Evolutionary conservation across 1,140 invertebrate species (phyloP).

Genomic region (Nephotettix cincticeps): DNA sequence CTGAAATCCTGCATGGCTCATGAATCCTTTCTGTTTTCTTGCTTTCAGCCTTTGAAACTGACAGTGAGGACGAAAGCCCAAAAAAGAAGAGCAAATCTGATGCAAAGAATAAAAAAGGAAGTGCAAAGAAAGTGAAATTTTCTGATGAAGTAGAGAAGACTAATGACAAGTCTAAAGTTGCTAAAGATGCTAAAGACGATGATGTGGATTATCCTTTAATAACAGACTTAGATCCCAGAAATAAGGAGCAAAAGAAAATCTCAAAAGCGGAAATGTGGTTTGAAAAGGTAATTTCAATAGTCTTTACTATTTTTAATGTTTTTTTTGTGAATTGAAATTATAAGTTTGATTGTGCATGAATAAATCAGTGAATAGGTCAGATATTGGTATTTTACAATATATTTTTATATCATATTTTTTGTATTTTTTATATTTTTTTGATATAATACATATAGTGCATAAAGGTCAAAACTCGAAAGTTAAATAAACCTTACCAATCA

Average conservation of each 20-base stretch:
- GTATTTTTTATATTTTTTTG: neutral
- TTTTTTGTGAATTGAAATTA: neutral
- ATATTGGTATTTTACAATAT: too few species aligned
- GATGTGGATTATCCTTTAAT: slow-evolving; percentile 65
- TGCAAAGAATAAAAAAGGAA: neutral
- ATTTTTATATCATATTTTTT: neutral
- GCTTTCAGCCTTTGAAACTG: slow-evolving; percentile 34
- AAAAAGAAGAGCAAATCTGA: slow-evolving; percentile 5
- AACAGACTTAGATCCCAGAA: slow-evolving; percentile 77
- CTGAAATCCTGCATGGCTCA: too few species aligned
- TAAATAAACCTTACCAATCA: neutral
- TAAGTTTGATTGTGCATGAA: too few species aligned
- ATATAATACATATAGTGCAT: neutral
- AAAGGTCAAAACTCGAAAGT: neutral
- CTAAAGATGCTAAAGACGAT: slow-evolving; percentile 31
- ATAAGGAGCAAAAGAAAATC: slow-evolving; percentile 66
- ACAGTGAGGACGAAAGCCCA: slow-evolving; percentile 24
- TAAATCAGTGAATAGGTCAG: too few species aligned
- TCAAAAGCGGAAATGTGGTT: slow-evolving; percentile 88
- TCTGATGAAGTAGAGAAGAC: slow-evolving; percentile 29
- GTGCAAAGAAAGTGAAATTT: slow-evolving; percentile 34
- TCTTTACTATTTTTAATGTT: neutral
- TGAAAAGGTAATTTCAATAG: slow-evolving; percentile 61
- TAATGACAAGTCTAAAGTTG: slow-evolving; percentile 10
- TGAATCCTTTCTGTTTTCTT: too few species aligned